phyloP scores from a whole-genome alignment of 2,113 vertebrate species.

The Channa maculata region DNA sequence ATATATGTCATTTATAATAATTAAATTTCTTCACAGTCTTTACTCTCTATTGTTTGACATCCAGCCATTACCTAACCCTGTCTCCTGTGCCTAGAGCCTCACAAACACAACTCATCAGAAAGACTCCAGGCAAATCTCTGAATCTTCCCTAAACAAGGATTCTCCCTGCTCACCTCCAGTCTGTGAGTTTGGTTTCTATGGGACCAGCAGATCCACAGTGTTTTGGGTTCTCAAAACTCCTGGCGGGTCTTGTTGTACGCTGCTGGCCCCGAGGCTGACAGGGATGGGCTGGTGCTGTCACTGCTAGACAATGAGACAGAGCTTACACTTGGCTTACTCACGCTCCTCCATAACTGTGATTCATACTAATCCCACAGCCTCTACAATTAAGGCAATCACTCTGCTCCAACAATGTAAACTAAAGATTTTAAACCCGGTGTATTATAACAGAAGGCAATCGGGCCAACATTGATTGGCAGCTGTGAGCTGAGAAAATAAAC shows the following conservation, averaged over 20 bases:
- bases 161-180: constrained; percentile 59
- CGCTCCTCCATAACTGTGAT: constrained; percentile 44
- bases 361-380: constrained; percentile 62
- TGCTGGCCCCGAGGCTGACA: constrained; percentile 62
- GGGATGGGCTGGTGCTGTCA: constrained; percentile 75
- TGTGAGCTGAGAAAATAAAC: constrained; percentile 71
- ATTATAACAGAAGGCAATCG: constrained; percentile 31
- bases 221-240: constrained; percentile 68
- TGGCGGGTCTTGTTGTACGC: constrained; percentile 56
- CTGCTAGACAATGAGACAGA: constrained; percentile 50
- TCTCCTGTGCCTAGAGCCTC: constrained; percentile 57
- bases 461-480: constrained; percentile 53
- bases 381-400: constrained; percentile 63
- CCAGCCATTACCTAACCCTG: constrained; percentile 68
- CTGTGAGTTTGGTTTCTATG: constrained; percentile 77
- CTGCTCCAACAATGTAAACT: constrained; percentile 41
- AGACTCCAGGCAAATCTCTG: constrained; percentile 53
- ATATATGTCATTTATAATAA: constrained; percentile 31
- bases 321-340: constrained; percentile 42
- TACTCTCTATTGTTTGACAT: constrained; percentile 62
- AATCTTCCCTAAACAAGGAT: constrained; percentile 55
- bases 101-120: constrained; percentile 41
- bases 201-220: constrained; percentile 52
- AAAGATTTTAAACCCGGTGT: constrained; percentile 52
- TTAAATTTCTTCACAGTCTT: constrained; percentile 21